A percentile compares a stretch with the other conserved stretches of the same genome.
phyloP scores from a whole-genome alignment of 1,140 invertebrate species.

The Drosophila burlai region DNA sequence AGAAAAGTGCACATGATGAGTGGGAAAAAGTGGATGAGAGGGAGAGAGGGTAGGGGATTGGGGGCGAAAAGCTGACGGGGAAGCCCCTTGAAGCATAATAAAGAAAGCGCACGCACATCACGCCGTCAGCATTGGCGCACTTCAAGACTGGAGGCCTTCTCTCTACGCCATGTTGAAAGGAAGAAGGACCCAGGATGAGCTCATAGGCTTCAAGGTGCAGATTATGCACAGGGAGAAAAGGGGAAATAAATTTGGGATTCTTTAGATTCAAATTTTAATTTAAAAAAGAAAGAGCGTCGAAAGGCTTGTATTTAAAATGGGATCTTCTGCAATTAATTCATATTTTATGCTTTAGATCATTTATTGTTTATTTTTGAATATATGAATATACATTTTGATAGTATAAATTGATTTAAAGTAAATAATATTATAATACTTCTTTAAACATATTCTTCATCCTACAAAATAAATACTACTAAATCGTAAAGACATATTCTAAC shows the following conservation, averaged over 20 bases:
- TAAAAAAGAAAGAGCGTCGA: not conserved
- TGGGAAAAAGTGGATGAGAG: constrained; percentile 4
- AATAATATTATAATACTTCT: not conserved
- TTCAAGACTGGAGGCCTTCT: constrained; percentile 64
- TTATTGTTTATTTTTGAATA: not conserved
- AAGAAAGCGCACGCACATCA: constrained; percentile 80
- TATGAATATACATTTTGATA: not conserved
- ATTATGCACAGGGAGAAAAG: constrained; percentile 16
- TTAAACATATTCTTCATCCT: not conserved
- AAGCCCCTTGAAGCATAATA: constrained; percentile 63
- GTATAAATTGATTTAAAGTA: too few relatives aligned
- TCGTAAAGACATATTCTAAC: not conserved
- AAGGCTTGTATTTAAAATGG: not conserved
- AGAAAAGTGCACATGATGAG: constrained; percentile 68
- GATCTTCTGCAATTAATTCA: too few relatives aligned
- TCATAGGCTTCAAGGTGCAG: constrained; percentile 37
- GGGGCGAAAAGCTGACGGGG: constrained; percentile 42
- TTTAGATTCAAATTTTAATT: not conserved
- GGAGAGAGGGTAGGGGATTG: not conserved
- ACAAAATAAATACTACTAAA: not conserved
- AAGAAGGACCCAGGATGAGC: constrained; percentile 32
- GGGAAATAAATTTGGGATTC: rapidly evolving
- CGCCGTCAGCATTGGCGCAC: constrained; percentile 71
- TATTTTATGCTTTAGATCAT: not conserved
- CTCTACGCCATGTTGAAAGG: constrained; percentile 27